These are phyloP conservation scores for Hapalemur alaotrensis DNA, from an alignment of 2,797 vertebrate genomes.

Conservation along the genomic window DNA sequence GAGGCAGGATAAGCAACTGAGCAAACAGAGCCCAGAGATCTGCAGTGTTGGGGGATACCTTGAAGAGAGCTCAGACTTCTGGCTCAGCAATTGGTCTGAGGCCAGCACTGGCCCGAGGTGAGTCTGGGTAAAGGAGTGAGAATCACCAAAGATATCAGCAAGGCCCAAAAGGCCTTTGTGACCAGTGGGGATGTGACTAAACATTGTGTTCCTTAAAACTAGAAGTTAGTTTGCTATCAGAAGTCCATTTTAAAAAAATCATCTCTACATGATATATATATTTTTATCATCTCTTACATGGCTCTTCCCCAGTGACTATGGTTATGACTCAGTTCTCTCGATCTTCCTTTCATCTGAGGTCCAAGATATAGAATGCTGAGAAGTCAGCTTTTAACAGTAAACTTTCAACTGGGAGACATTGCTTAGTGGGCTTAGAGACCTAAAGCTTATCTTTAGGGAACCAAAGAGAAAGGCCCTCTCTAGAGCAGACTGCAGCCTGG, in stretches of 20 bases:
- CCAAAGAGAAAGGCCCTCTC: not conserved
- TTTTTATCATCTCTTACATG: not conserved
- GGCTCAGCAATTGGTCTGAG: not conserved
- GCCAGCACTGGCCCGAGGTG: no score
- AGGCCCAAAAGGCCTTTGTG: not conserved
- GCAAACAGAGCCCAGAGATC: not conserved
- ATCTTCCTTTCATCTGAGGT: not conserved
- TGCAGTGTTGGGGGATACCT: not conserved
- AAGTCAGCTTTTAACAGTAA: not conserved
- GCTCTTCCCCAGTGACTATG: not conserved
- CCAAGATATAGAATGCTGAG: not conserved
- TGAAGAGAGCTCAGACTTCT: not conserved
- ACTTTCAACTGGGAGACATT: not conserved
- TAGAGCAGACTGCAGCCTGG: not conserved
- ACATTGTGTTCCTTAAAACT: not conserved
- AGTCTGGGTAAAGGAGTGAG: not conserved
- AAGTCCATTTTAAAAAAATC: not conserved
- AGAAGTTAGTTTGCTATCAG: not conserved
- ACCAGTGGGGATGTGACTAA: no score
- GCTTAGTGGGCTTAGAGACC: not conserved
- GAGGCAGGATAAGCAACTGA: not conserved
- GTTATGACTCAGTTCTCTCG: not conserved
- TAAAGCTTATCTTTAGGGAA: not conserved
- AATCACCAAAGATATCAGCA: not conserved
- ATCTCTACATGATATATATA: not conserved